Evolutionary conservation across 2,113 vertebrate species (phyloP).

Genomic region (Cavia porcellus): DNA sequence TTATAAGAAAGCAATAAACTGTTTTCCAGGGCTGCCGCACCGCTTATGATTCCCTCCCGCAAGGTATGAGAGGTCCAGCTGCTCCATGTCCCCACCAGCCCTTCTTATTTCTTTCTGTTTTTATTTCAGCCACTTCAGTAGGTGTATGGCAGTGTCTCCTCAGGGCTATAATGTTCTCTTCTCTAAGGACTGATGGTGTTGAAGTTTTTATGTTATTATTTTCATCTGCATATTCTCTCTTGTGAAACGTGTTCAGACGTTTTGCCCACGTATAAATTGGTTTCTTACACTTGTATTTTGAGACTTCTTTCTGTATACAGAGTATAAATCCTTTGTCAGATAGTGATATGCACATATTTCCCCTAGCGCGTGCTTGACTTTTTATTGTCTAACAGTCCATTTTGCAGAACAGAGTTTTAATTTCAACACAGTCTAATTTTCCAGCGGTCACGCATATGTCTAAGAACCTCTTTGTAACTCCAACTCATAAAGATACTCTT

Average conservation of each 20-base stretch:
- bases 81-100: neutral
- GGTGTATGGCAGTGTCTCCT: neutral
- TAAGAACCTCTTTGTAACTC: neutral
- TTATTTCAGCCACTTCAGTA: neutral
- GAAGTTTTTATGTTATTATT: neutral
- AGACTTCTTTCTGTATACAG: constrained; percentile 6
- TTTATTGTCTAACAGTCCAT: neutral
- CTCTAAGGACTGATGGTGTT: neutral
- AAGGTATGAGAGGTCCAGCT: neutral
- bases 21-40: neutral
- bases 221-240: neutral
- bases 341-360: neutral
- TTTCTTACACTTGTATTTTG: neutral
- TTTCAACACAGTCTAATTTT: neutral
- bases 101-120: neutral
- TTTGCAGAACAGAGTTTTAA: neutral
- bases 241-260: neutral
- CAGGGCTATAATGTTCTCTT: neutral
- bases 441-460: neutral
- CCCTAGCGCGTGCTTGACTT: neutral
- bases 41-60: neutral
- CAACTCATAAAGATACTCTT: neutral
- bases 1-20: neutral
- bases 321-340: constrained; percentile 12
- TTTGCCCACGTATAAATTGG: neutral